Base-by-base conservation (phyloP, 1,140 invertebrate species). In the Drosophila ficusphila region DNA sequence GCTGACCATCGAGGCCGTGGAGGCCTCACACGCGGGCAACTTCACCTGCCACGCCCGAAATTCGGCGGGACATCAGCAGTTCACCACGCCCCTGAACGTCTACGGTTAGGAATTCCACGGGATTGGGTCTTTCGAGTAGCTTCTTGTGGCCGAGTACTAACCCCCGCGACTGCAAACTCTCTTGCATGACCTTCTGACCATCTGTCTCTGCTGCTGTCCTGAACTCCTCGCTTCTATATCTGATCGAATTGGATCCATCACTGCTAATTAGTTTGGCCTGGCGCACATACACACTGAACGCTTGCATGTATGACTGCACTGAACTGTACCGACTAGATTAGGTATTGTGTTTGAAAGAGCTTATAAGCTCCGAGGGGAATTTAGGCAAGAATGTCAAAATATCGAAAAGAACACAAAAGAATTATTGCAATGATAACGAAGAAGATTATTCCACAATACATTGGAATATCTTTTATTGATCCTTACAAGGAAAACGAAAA, bases 1-100 rank as follows among this genome's bases (percentile, higher is more conserved):
- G 49, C 85, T 96, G 57, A 94, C 92, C 41, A 95, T 96, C 75
- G 94, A 95, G 25, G 93, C 92, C 62, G 93, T 95, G 4, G 92
- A 93, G 54, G 93, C 93, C 47, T 86, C 91, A 41, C 94, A 95
- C 81, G 93, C 92, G 56, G 94, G 95, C 73, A 94, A 94, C 82
- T 95, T 95, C 76, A 94, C 93, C 19, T 95, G 94, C 81, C 93
- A 93, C 46, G 95, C 94, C 31, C 92, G 90, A 74, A 96, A 96
- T 91, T 92, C 90, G 77, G 95, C 95, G n/a, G 95, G 95, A 5
- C 57, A 78, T 3, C 81, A 88, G 58, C 75, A 67, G 9, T 91
- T 68, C 27, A 76, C 90, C 9, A 89, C 90, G 33, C 76, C 76
- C 14, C 70, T 91, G 11, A 89, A 89, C 77, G 90, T 90, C 48